A percentile compares a stretch with the other conserved stretches of the same genome.
These are phyloP conservation scores for Chauna torquata DNA, from an alignment of 2,113 vertebrate species.

Conservation along the genomic window DNA sequence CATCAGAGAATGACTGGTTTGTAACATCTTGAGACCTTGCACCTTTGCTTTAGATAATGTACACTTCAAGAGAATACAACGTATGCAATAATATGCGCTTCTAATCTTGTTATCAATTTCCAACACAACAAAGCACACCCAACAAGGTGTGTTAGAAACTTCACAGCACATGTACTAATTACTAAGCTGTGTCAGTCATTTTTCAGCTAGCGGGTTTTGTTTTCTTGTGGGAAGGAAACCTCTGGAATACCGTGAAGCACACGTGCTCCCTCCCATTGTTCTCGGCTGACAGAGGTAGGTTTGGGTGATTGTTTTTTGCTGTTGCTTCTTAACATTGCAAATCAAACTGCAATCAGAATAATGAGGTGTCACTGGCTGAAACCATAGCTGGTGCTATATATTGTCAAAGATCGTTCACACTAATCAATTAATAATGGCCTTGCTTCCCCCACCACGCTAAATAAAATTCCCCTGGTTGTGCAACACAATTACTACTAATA, in stretches of 20 bases:
- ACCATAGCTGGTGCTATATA: slow-evolving; percentile 59
- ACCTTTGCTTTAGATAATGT: neutral
- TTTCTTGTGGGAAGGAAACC: slow-evolving; percentile 40
- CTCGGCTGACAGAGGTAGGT: slow-evolving; percentile 28
- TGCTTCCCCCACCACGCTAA: slow-evolving; percentile 55
- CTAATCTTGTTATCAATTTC: neutral
- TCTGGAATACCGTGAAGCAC: slow-evolving; percentile 9
- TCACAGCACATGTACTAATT: neutral
- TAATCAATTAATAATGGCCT: slow-evolving; percentile 80
- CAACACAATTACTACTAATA: slow-evolving; percentile 80
- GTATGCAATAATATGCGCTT: neutral
- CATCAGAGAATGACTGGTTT: neutral
- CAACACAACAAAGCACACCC: neutral
- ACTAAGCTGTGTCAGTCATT: neutral
- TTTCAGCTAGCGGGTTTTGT: neutral
- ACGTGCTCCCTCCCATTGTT: slow-evolving; percentile 16
- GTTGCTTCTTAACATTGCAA: slow-evolving; percentile 65
- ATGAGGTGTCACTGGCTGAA: slow-evolving; percentile 74
- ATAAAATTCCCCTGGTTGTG: slow-evolving; percentile 72
- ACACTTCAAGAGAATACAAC: neutral
- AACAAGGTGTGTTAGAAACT: neutral
- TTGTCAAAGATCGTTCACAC: slow-evolving; percentile 74
- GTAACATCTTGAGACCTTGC: neutral
- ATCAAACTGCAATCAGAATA: slow-evolving; percentile 80
- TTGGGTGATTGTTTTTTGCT: slow-evolving; percentile 47